These are phyloP conservation scores for Epicampocera succincta DNA, from an alignment of 2,888 invertebrate genomes.

Conservation along the genomic window DNA sequence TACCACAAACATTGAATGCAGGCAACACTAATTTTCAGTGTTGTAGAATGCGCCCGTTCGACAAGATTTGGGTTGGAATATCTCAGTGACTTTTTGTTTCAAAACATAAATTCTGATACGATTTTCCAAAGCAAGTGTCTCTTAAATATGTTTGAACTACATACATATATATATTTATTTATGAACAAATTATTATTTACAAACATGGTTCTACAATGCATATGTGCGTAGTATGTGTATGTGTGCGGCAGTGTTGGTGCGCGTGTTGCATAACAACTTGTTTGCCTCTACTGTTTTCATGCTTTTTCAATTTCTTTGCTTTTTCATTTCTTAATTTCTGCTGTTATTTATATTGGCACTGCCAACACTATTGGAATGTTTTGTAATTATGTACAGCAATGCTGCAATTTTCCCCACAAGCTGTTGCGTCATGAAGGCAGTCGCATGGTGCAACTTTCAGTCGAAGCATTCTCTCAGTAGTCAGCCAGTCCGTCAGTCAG, in stretches of 20 bases:
- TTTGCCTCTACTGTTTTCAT: slow-evolving; percentile 3
- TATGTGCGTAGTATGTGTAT: no score
- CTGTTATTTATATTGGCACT: slow-evolving; percentile 26
- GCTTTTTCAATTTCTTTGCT: slow-evolving; percentile 23
- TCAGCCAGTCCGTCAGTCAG: neutral
- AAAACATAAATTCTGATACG: no score
- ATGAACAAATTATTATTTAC: no score
- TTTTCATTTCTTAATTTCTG: slow-evolving; percentile 1
- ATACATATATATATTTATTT: neutral
- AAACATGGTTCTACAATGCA: neutral
- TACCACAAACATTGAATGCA: no score
- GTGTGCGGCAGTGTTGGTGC: no score
- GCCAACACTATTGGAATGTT: slow-evolving; percentile 31
- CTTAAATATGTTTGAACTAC: neutral
- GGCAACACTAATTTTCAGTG: no score
- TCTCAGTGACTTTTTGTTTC: no score
- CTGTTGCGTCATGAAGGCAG: neutral
- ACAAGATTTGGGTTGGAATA: no score
- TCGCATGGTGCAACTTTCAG: neutral
- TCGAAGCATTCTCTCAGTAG: no score
- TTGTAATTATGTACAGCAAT: slow-evolving; percentile 20
- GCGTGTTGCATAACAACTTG: neutral
- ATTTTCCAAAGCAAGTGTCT: no score
- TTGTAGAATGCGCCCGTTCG: no score
- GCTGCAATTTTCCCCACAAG: slow-evolving; percentile 1